Base-by-base conservation (phyloP, 2,888 invertebrate genomes). In the Tolmerus cingulatus region DNA sequence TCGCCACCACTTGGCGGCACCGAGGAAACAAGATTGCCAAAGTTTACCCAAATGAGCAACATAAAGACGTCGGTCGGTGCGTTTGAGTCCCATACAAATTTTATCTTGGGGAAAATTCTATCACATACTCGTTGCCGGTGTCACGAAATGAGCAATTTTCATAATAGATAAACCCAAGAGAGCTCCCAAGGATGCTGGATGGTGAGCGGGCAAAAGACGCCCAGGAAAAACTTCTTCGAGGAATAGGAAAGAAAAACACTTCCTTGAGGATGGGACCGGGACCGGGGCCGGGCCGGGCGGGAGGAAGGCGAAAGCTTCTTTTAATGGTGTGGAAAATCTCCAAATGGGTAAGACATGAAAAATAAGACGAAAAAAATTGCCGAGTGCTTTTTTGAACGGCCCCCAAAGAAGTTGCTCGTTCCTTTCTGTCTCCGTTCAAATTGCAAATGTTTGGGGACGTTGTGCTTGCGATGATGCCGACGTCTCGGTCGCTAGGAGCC, bases 51-150 rank as follows among this genome's bases (percentile, higher is more conserved):
- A 79, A 79, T 79, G 79, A 79, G 79, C 51, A 51, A 23, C 40
- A 79, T 79, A 79, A 79, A 78, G 78, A 78, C 78, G 40, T 51
- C 51, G 51, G 51, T 51, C 27, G 79, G 40, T 51, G 27, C 51
- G 27, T 46, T 82, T 57, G 14, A 37, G 23, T 57, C 82, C 30
- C 37, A 23, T 16, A 82, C 37, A 66, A 82, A 82, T 82, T 82
- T 57, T 82, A 82, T 82, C 82, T 82, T 82, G 82, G 51, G 57
- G 82, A 57, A 82, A 82, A 82, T 82, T 82, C 66, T 82, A 82
- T 82, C 82, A 37, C 66, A 66, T 37, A 82, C 82, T 37, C 46
- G n/a, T 34, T 66, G 37, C 34, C 30, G 57, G 82, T 37, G 57
- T 37, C 40, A 66, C n/a, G 82, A 55, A 82, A 82, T 57, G 82